Conservation (phyloP, 2,888 invertebrate genomes). For the Limnephilus rhombicus region DNA sequence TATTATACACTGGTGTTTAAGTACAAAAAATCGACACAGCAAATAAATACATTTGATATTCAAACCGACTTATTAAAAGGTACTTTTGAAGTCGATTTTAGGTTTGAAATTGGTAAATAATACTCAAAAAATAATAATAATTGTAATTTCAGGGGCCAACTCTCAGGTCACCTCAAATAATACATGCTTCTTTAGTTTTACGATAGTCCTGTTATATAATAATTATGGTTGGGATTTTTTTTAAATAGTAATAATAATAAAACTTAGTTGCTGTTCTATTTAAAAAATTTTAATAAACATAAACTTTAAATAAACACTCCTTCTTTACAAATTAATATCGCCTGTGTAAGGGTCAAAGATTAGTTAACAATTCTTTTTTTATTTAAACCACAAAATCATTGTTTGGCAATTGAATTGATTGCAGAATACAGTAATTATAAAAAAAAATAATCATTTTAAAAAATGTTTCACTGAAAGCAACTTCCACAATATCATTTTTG, state of each 20-base stretch:
- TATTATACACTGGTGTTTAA: too few species aligned
- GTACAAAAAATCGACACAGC: too few species aligned
- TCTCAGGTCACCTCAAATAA: not conserved
- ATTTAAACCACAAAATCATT: not conserved
- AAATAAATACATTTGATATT: too few species aligned
- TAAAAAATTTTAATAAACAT: not conserved
- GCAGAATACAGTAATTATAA: not conserved
- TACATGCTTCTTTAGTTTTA: not conserved
- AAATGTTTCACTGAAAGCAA: too few species aligned
- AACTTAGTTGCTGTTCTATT: not conserved
- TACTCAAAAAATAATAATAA: too few species aligned
- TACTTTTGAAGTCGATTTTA: too few species aligned
- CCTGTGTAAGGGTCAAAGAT: not conserved
- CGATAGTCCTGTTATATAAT: not conserved
- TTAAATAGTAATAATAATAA: not conserved
- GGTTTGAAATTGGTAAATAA: too few species aligned
- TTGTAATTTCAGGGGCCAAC: too few species aligned
- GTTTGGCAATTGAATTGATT: not conserved
- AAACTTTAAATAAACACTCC: not conserved
- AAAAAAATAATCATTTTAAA: too few species aligned
- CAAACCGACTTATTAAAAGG: too few species aligned
- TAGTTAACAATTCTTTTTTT: not conserved
- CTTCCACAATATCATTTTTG: not conserved
- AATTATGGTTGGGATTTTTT: not conserved
- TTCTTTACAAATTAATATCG: not conserved